Conservation (phyloP, 2,888 invertebrate genomes). For the Lepidocyrtinus sp. region DNA sequence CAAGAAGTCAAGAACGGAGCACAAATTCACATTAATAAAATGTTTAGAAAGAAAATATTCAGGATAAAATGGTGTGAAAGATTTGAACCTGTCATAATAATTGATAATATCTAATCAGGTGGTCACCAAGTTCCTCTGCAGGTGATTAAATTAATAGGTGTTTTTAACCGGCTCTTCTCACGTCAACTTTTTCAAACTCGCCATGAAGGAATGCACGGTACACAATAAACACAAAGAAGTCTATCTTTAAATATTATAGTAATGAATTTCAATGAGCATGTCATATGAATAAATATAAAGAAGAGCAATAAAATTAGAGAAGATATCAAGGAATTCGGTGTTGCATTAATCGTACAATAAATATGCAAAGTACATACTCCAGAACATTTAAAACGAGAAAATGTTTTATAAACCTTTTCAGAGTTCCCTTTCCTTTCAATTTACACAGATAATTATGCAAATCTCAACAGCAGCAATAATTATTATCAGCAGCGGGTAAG, state of each 20-base stretch:
- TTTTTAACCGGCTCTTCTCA: conserved; percentile 45
- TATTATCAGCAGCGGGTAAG: conserved; percentile 16
- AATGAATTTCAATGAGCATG: conserved; percentile 28
- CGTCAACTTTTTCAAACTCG: conserved; percentile 15
- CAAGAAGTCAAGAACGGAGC: neutral
- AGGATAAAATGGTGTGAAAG: conserved; percentile 49
- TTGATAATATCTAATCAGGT: conserved; percentile 50
- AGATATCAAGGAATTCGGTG: too few relatives aligned
- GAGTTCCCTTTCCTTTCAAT: neutral
- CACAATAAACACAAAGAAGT: conserved; percentile 6
- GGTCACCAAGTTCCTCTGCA: conserved; percentile 43
- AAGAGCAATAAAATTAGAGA: conserved; percentile 38
- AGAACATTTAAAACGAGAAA: too few relatives aligned
- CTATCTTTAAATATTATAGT: conserved; percentile 2
- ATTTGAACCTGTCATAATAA: conserved; percentile 55
- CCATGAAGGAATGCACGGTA: neutral
- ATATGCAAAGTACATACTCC: too few relatives aligned
- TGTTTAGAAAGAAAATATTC: neutral
- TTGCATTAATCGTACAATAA: too few relatives aligned
- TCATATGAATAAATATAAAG: conserved; percentile 33
- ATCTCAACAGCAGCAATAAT: neutral
- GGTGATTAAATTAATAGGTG: conserved; percentile 47
- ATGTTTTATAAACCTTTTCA: too few relatives aligned
- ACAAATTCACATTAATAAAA: neutral
- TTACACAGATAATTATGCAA: neutral